phyloP scores from a whole-genome alignment of 2,113 vertebrate species.

The Speoplatyrhinus poulsoni region DNA sequence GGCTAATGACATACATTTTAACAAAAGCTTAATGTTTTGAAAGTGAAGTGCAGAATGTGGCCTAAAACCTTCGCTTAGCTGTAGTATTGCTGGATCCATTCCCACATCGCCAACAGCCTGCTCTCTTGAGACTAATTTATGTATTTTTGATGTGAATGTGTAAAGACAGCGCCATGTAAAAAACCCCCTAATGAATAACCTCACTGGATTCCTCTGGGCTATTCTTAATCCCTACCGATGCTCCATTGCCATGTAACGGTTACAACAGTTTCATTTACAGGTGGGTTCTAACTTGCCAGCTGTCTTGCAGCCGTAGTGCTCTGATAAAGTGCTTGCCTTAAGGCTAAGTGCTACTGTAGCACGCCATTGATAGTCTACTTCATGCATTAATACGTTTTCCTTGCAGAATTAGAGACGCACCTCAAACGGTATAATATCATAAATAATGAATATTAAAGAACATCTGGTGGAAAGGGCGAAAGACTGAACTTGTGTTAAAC shows the following conservation, averaged over 20 bases:
- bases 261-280: slow-evolving; percentile 17
- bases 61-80: not conserved
- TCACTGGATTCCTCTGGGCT: slow-evolving; percentile 25
- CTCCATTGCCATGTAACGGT: not conserved
- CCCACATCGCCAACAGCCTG: slow-evolving; percentile 14
- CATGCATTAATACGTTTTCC: slow-evolving; percentile 43
- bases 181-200: slow-evolving; percentile 28
- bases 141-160: slow-evolving; percentile 41
- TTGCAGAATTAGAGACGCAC: slow-evolving; percentile 20
- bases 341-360: slow-evolving; percentile 15
- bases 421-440: too few relatives aligned
- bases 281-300: slow-evolving; percentile 48
- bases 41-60: too few relatives aligned
- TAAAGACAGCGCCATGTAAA: slow-evolving; percentile 30
- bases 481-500: too few relatives aligned
- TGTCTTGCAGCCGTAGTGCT: slow-evolving; percentile 32
- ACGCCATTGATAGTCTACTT: too few relatives aligned
- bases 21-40: too few relatives aligned
- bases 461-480: too few relatives aligned
- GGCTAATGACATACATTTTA: too few relatives aligned
- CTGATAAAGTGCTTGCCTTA: slow-evolving; percentile 50
- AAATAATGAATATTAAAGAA: too few relatives aligned
- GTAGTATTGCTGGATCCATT: slow-evolving; percentile 22
- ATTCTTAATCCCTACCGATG: slow-evolving; percentile 13
- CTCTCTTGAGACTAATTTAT: slow-evolving; percentile 45